Evolutionary conservation across 2,888 invertebrate genomes (phyloP).

Genomic region (Volucella inanis): DNA sequence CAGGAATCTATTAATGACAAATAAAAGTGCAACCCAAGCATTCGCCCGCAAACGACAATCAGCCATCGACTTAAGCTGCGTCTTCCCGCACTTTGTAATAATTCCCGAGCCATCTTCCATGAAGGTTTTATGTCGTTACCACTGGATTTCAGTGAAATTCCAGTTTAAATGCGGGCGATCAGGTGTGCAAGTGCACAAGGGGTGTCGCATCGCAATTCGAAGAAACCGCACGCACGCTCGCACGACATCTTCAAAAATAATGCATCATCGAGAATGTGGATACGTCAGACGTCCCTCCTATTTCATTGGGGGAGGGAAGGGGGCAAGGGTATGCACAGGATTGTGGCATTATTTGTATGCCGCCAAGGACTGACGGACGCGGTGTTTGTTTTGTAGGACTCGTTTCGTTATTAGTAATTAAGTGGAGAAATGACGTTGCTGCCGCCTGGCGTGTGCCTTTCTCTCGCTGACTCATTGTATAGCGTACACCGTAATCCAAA

Average conservation of each 20-base stretch:
- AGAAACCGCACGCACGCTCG: slow-evolving; percentile 70
- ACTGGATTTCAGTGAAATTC: slow-evolving; percentile 31
- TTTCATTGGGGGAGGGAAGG: slow-evolving; percentile 12
- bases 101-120: slow-evolving; percentile 12
- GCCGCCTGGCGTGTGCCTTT: slow-evolving; percentile 75
- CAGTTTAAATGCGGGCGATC: slow-evolving; percentile 34
- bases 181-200: slow-evolving; percentile 36
- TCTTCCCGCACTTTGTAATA: slow-evolving; percentile 30
- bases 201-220: slow-evolving; percentile 57
- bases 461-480: slow-evolving; percentile 70
- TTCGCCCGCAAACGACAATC: not conserved
- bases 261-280: slow-evolving; percentile 59
- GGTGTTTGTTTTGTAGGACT: slow-evolving; percentile 73
- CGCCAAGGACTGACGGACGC: slow-evolving; percentile 56
- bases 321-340: not conserved
- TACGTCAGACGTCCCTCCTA: slow-evolving; percentile 20
- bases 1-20: slow-evolving; percentile 70
- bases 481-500: not conserved
- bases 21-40: slow-evolving; percentile 44
- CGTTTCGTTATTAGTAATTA: slow-evolving; percentile 74
- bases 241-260: slow-evolving; percentile 71
- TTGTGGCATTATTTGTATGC: not conserved
- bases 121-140: not conserved
- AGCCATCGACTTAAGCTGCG: not conserved
- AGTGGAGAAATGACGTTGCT: slow-evolving; percentile 71